Evolutionary conservation across 2,113 vertebrate genomes (phyloP).

Genomic region (Ageneiosus marmoratus): DNA sequence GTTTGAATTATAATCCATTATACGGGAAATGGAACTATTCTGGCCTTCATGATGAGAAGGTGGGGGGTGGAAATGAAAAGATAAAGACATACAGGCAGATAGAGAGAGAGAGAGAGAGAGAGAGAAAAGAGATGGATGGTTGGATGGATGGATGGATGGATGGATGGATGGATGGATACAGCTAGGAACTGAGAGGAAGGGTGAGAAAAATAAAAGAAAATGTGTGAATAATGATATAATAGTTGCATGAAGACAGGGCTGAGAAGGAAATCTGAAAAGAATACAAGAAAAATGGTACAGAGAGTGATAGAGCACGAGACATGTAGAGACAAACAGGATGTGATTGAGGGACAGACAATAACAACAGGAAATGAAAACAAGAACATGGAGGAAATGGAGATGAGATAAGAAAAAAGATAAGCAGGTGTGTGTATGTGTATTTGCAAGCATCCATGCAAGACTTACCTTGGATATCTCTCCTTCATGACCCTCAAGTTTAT

Average conservation of each 20-base stretch:
- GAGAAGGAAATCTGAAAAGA: slow-evolving; percentile 10
- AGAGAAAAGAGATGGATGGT: too few relatives aligned
- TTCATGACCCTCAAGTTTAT: slow-evolving; percentile 83
- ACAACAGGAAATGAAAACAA: slow-evolving; percentile 28
- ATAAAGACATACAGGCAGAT: too few relatives aligned
- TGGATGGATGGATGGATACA: background rate
- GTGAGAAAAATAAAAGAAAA: slow-evolving; percentile 19
- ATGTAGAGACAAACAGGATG: slow-evolving; percentile 43
- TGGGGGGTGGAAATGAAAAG: background rate
- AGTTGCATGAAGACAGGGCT: slow-evolving; percentile 9
- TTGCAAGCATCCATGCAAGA: background rate
- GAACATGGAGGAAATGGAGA: slow-evolving; percentile 25
- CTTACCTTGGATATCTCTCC: slow-evolving; percentile 93
- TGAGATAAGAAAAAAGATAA: slow-evolving; percentile 19
- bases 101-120: background rate
- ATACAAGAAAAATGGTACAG: slow-evolving; percentile 39
- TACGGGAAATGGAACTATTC: slow-evolving; percentile 49
- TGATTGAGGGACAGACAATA: slow-evolving; percentile 21
- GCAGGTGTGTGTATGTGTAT: slow-evolving; percentile 45
- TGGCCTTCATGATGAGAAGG: background rate
- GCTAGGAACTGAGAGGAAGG: background rate
- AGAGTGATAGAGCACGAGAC: slow-evolving; percentile 6
- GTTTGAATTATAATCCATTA: slow-evolving; percentile 44
- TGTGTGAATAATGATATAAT: background rate
- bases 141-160: background rate